Evolutionary conservation across 2,113 vertebrate species (phyloP).

Genomic region (Cromileptes altivelis): DNA sequence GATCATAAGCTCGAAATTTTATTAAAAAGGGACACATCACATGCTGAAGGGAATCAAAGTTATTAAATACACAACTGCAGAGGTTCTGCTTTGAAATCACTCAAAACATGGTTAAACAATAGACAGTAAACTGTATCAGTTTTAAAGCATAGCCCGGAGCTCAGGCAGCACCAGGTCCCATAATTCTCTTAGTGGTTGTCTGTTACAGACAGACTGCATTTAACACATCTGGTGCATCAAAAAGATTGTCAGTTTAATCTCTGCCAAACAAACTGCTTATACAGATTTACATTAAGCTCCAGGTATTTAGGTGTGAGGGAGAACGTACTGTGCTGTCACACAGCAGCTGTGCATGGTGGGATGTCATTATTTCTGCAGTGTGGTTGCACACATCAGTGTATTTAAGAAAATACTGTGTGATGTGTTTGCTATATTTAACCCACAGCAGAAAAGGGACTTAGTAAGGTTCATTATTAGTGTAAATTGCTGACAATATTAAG

Average conservation of each 20-base stretch:
- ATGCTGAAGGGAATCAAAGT: neutral
- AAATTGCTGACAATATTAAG: neutral
- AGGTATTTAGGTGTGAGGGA: neutral
- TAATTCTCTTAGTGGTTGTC: neutral
- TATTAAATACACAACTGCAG: neutral
- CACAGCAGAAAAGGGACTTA: neutral
- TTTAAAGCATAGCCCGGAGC: neutral
- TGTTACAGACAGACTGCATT: constrained; percentile 7
- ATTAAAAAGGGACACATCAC: neutral
- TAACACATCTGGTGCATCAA: constrained; percentile 23
- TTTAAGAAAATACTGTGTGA: neutral
- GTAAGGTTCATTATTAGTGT: neutral
- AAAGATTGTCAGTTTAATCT: constrained; percentile 31
- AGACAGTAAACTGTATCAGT: neutral
- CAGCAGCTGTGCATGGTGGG: constrained; percentile 5
- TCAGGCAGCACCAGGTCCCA: neutral
- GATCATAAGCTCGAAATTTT: neutral
- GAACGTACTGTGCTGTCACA: neutral
- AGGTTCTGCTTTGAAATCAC: neutral
- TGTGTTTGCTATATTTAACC: neutral
- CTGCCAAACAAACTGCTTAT: constrained; percentile 10
- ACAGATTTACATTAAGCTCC: constrained; percentile 14
- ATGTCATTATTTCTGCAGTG: neutral
- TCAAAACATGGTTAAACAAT: neutral
- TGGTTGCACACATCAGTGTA: neutral